Conservation (phyloP, 1,140 invertebrate species). For the Orussus abietinus region DNA sequence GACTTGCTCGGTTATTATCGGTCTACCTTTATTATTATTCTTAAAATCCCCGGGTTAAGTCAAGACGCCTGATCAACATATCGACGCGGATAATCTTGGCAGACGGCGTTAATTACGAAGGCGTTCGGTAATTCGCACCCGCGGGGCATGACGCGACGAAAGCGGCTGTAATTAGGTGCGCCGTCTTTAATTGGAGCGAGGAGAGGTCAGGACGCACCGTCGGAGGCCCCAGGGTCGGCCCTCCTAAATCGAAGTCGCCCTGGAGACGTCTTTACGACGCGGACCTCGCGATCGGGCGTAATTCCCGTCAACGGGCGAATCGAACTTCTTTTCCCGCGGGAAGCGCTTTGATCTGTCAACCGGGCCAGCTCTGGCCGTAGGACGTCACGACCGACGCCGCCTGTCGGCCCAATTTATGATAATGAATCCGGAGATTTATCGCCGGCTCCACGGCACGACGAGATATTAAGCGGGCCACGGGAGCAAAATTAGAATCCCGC, state of each 20-base stretch:
- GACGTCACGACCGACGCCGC: conserved; percentile 24
- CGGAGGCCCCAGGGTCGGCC: conserved; percentile 12
- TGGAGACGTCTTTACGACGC: conserved; percentile 23
- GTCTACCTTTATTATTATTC: too few species aligned
- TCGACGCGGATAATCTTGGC: too few species aligned
- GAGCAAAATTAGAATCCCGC: conserved; percentile 31
- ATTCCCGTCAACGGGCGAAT: conserved; percentile 17
- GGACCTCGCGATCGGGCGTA: conserved; percentile 14
- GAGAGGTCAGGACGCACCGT: conserved; percentile 18
- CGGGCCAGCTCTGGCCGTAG: too few species aligned
- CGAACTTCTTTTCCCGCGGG: conserved; percentile 21
- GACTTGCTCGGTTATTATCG: too few species aligned
- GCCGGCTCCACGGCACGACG: conserved; percentile 26
- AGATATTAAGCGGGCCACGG: conserved; percentile 30
- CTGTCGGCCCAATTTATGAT: conserved; percentile 35
- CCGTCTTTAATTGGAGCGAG: too few species aligned
- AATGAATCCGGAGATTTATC: conserved; percentile 36
- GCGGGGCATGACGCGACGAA: too few species aligned
- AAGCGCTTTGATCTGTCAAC: conserved; percentile 29
- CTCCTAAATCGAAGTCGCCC: conserved; percentile 19
- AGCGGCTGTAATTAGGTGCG: too few species aligned
- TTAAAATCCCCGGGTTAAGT: too few species aligned
- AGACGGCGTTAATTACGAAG: too few species aligned
- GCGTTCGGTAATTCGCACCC: too few species aligned
- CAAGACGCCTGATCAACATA: too few species aligned